Evolutionary conservation across 2,797 vertebrate species (phyloP), one percentile per base, ranked within the genome.

Genomic region (Champsocephalus esox): DNA sequence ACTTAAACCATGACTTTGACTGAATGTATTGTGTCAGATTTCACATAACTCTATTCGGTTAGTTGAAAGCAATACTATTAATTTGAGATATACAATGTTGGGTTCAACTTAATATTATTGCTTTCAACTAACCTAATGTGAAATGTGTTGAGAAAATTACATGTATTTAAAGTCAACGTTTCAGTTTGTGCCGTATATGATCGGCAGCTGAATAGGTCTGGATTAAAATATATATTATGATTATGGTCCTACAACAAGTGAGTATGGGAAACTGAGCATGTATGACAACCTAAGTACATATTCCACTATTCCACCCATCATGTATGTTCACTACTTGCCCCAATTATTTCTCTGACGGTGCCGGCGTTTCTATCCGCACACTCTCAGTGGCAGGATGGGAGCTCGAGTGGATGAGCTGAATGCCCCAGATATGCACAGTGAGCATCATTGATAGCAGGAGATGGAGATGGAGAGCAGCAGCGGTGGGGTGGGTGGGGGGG

Each of bases 401-500:
- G 11, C 13, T 77, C 45, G 32, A 60, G 49, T 55, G 6, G 28
- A 34, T 52, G 45, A 70, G 19, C 45, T 63, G 4, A 63, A 21
- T 44, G 38, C 46, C 32, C 65, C 12, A 71, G 38, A 56, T 62
- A 68, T 61, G 14, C 71, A 71, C 9, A 67, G 55, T 61, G 34
- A 66, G 28, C 24, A 46, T 28, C 12, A 71, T 63, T 16, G 45
- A 28, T 70, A 79, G 65, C 17, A 71, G 65, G 34, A 49, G 34
- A 49, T 76, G 70, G 66, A 74, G 21, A 85, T 79, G 72, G 73
- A 61, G 45, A 79, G 71, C 66, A 70, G 64, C 13, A 24, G 64
- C 13, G 21, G 66, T 52, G 62, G 61, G 24, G 19, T 19, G 21
- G 21, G 21, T 19, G 21, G 21, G 21, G 24, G 13, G 52, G 13